Evolutionary conservation across 2,797 vertebrate species (phyloP), one percentile per base, ranked within the genome.

Genomic region (Chrysocyon brachyurus): DNA sequence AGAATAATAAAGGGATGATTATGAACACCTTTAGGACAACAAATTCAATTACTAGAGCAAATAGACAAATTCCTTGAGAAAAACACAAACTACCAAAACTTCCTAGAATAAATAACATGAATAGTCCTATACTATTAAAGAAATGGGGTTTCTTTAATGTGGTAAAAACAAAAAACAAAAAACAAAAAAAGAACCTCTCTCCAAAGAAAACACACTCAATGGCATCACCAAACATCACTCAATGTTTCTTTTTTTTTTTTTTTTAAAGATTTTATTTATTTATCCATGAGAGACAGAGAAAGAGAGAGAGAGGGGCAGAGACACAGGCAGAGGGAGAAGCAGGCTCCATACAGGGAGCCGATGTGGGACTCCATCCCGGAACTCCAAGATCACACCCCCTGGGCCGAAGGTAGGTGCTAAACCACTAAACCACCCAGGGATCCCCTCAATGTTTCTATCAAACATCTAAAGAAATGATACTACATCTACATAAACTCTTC

Each of bases 401-500:
- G 40, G 40, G 40, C 40, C 7, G 40, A 46, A 46, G 40, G 40
- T 46, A 46, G 40, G 40, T 46, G 40, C 40, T 46, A 46, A 46
- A 46, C 40, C 40, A 46, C 40, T 46, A 46, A 46, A 46, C 40
- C 40, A 46, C 6, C 40, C 40, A 46, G 40, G 40, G 40, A 46
- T 46, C 40, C 40, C 40, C 36, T 73, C 24, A 28, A 73, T 28
- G 66, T 68, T 68, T 94, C 61, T 77, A 87, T 36, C 56, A 70
- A 95, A 93, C 24, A 90, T 26, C 73, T 93, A 78, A 91, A 68
- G 66, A 79, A 95, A 91, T 66, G 17, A 49, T 33, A 87, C 3
- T 5, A 96, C 94, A 84, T 90, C 78, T 96, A 94, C 10, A 97
- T 36, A 87, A 95, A 94, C 40, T 96, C 68, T 66, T 72, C 6